A percentile compares a stretch with the other conserved stretches of the same genome.
These are phyloP conservation scores for Synergus umbraculus DNA, from an alignment of 2,888 invertebrate species.

Conservation along the genomic window DNA sequence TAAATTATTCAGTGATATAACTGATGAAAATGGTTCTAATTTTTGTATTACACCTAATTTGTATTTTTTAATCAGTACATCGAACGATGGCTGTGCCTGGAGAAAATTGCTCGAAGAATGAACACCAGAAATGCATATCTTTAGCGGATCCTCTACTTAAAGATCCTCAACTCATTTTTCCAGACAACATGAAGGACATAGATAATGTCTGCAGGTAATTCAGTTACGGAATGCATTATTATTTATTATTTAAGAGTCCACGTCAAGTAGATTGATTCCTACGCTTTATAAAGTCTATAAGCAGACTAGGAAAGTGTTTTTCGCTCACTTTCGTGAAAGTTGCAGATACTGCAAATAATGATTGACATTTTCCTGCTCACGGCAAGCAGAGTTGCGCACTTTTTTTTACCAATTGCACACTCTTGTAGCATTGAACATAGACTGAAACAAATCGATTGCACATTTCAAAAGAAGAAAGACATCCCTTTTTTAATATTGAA, in stretches of 20 bases:
- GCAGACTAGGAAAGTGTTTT: conserved; percentile 16
- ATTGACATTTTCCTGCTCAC: conserved; percentile 14
- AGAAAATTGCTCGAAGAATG: conserved; percentile 77
- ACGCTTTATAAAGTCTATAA: conserved; percentile 22
- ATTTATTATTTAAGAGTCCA: conserved; percentile 36
- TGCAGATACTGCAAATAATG: conserved; percentile 16
- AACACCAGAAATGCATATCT: conserved; percentile 79
- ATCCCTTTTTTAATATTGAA: background rate
- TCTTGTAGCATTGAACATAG: background rate
- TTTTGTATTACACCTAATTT: background rate
- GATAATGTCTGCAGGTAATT: conserved; percentile 80
- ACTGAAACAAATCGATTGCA: background rate
- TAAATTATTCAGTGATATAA: no score
- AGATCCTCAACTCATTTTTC: conserved; percentile 81
- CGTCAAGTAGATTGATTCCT: conserved; percentile 31
- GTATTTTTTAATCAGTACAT: background rate
- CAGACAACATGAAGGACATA: conserved; percentile 81
- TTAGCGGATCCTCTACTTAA: conserved; percentile 82
- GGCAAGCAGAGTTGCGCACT: background rate
- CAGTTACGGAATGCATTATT: conserved; percentile 11
- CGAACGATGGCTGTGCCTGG: conserved; percentile 12
- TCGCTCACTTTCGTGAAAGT: conserved; percentile 11
- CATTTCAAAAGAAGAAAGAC: background rate
- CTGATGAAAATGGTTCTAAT: background rate
- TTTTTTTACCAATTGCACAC: background rate